Evolutionary conservation across 2,888 invertebrate species (phyloP).

Genomic region (Eupithecia inturbata): DNA sequence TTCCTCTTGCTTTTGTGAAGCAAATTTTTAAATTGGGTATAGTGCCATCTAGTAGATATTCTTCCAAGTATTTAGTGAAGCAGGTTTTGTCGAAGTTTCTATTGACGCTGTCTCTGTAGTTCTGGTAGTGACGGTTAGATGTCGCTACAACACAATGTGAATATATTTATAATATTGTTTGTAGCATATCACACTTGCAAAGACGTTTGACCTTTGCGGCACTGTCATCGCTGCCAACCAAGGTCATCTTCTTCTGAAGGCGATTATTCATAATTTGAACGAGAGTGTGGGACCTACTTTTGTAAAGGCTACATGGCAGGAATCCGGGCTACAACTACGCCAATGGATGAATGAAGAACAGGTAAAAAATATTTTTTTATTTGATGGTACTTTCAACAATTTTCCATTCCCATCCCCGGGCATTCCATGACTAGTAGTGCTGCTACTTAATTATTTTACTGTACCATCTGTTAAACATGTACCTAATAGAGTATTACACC

Average conservation of each 20-base stretch:
- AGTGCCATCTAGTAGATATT: neutral
- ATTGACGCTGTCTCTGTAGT: neutral
- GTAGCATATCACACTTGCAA: slow-evolving; percentile 72
- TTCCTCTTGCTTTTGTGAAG: too few relatives aligned
- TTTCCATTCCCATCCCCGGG: too few relatives aligned
- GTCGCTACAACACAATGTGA: neutral
- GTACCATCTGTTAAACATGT: too few relatives aligned
- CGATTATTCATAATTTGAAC: slow-evolving; percentile 67
- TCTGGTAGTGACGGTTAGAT: neutral
- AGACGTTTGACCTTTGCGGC: slow-evolving; percentile 65
- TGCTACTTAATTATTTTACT: too few relatives aligned
- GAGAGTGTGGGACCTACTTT: slow-evolving; percentile 77
- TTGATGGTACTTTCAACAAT: too few relatives aligned
- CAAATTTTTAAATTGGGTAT: neutral
- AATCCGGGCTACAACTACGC: slow-evolving; percentile 67
- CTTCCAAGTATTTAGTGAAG: neutral
- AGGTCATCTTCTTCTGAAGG: slow-evolving; percentile 70
- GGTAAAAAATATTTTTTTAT: slow-evolving; percentile 47
- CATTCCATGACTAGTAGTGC: too few relatives aligned
- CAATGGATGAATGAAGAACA: slow-evolving; percentile 78
- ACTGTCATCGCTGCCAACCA: slow-evolving; percentile 67
- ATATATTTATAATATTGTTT: slow-evolving; percentile 44
- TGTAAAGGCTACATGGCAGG: slow-evolving; percentile 75
- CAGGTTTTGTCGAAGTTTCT: neutral
- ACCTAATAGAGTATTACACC: too few relatives aligned